Percentiles rank a stretch among this genome's conserved stretches.
Conservation (phyloP, 2,113 vertebrate species). For the Chaetura pelagica region DNA sequence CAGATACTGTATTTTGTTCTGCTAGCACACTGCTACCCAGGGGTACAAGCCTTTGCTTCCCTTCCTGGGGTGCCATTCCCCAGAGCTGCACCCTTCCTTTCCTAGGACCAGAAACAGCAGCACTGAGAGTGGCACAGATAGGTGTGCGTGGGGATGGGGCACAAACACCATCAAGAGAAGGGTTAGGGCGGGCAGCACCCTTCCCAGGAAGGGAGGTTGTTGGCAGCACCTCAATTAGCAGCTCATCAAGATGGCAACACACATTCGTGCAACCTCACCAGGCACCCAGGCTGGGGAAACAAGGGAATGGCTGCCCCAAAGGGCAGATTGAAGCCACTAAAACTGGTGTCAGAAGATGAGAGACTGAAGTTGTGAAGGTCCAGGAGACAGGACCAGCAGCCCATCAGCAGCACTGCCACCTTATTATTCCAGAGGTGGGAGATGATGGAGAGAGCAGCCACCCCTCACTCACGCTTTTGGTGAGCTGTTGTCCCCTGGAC, state of each 20-base stretch:
- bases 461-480: not conserved
- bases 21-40: not conserved
- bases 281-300: not conserved
- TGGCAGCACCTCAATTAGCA: rapidly evolving
- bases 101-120: not conserved
- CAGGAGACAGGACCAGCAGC: not conserved
- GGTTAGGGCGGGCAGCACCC: not conserved
- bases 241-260: not conserved
- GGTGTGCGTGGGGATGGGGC: not conserved
- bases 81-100: not conserved
- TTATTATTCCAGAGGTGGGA: not conserved
- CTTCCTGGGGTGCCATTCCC: not conserved
- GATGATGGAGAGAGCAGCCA: not conserved
- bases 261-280: rapidly evolving
- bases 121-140: rapidly evolving
- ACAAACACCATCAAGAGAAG: not conserved
- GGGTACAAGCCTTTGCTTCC: not conserved
- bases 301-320: not conserved
- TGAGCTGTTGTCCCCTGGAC: rapidly evolving
- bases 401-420: rapidly evolving
- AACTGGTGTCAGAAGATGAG: not conserved
- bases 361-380: not conserved
- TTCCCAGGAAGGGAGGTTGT: not conserved
- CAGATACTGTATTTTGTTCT: not conserved
- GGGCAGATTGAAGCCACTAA: not conserved